phyloP scores from a whole-genome alignment of 1,140 invertebrate species.

The Brachionus asplanchnoidis region DNA sequence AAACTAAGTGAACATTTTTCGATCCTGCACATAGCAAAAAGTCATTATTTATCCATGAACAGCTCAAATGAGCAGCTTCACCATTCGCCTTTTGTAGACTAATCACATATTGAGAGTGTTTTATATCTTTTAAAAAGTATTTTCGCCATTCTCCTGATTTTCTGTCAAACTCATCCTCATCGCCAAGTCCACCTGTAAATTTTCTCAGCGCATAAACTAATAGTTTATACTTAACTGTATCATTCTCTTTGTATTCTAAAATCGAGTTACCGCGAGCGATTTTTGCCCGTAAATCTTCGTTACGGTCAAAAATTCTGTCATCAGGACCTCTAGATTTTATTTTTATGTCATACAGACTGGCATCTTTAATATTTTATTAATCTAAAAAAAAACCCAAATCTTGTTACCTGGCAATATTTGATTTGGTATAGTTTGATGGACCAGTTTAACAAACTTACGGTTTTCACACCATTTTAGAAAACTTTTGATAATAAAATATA shows the following conservation, averaged over 20 bases:
- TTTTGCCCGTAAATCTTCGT: slow-evolving; percentile 49
- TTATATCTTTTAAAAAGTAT: slow-evolving; percentile 56
- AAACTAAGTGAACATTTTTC: slow-evolving; percentile 60
- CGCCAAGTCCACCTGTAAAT: slow-evolving; percentile 60
- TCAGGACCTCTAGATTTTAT: slow-evolving; percentile 50
- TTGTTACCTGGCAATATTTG: not conserved
- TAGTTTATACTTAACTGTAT: slow-evolving; percentile 47
- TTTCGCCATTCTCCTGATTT: slow-evolving; percentile 50
- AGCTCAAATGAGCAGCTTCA: slow-evolving; percentile 59
- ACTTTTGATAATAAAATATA: not conserved
- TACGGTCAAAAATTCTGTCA: slow-evolving; percentile 51
- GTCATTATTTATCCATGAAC: slow-evolving; percentile 50
- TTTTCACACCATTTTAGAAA: not conserved
- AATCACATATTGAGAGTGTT: slow-evolving; percentile 50
- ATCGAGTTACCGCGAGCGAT: slow-evolving; percentile 58
- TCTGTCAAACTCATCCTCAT: slow-evolving; percentile 56
- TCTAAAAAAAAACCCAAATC: no score
- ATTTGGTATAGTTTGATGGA: not conserved
- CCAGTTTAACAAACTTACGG: not conserved
- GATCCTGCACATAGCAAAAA: slow-evolving; percentile 57
- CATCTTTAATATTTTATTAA: slow-evolving; percentile 28
- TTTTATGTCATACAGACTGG: slow-evolving; percentile 49
- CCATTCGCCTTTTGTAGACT: slow-evolving; percentile 59
- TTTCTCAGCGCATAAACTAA: slow-evolving; percentile 59
- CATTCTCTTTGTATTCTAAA: slow-evolving; percentile 48